Evolutionary conservation across 2,888 invertebrate genomes (phyloP), one percentile per base, ranked within the genome.

Genomic region (Epinotia nisella): DNA sequence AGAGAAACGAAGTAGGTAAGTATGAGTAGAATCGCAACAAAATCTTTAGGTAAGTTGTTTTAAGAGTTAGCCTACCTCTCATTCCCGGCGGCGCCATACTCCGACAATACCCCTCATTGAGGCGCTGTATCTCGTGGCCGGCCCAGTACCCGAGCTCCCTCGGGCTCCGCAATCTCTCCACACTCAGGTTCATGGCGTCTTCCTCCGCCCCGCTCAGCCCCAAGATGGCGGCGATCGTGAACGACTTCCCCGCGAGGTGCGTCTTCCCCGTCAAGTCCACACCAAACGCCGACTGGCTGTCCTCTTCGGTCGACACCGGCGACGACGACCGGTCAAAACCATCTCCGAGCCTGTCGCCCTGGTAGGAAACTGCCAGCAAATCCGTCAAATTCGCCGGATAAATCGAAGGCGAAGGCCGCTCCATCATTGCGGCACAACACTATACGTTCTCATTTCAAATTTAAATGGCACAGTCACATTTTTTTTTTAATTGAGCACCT

Each of bases 181-280:
- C 94, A 77, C 94, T 94, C 67, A 95, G 79, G 74, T 95, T 95
- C 87, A 95, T 94, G 5, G 89, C 93, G 80, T 93, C 92, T 7
- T 92, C 91, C 5, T 92, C 92, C 0, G 85, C 78, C 60, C 91
- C 95, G 71, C 96, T 95, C 76, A 97, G 87, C 0, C 97, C 98
- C 80, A 98, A 95, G 81, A 98, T 97, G 76, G 97, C 97, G 76
- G 97, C 98, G 79, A 98, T 98, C 29, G 98, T 98, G 82, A 98
- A 98, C 7, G 97, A 97, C 83, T 96, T 96, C 56, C 95, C 95
- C 55, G 86, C 90, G 76, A 93, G 87, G 83, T 86, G 89, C 0
- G 91, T 92, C 79, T 93, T 93, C 0, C 92, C 93, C 0, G 90
- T 90, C 78, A 93, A 81, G 74, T 93, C 93, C 1, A 93, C 93